Evolutionary conservation across 2,113 vertebrate species (phyloP).

Genomic region (Tachycineta bicolor): DNA sequence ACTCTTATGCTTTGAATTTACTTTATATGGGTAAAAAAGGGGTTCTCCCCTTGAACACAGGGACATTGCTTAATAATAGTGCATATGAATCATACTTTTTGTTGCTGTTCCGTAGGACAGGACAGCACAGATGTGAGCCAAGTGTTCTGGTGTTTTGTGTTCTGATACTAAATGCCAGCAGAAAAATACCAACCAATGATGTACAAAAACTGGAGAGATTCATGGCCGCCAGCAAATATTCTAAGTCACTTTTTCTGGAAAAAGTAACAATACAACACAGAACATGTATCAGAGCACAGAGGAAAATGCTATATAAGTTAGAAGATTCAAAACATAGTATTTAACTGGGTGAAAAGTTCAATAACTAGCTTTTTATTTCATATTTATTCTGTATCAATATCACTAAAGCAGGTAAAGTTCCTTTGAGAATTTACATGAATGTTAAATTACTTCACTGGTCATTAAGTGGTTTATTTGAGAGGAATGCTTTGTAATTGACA

Average conservation of each 20-base stretch:
- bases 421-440: neutral
- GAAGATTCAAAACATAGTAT: neutral
- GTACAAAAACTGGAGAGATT: neutral
- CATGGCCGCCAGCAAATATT: neutral
- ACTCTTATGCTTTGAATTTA: conserved; percentile 2
- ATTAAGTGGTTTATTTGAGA: neutral
- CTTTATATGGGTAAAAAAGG: conserved; percentile 32
- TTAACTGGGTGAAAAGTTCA: neutral
- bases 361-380: neutral
- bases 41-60: neutral
- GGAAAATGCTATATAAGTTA: neutral
- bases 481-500: neutral
- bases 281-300: neutral
- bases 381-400: neutral
- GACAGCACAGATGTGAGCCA: neutral
- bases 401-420: neutral
- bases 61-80: neutral
- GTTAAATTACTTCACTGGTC: neutral
- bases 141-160: neutral
- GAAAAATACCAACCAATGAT: conserved; percentile 10
- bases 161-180: neutral
- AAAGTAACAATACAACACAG: neutral
- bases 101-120: neutral
- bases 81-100: conserved; percentile 28
- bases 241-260: neutral